Percentiles rank a stretch among this genome's conserved stretches.
phyloP scores from a whole-genome alignment of 37 sponge, comb jelly and placozoan species.

The Halichondria panicea region DNA sequence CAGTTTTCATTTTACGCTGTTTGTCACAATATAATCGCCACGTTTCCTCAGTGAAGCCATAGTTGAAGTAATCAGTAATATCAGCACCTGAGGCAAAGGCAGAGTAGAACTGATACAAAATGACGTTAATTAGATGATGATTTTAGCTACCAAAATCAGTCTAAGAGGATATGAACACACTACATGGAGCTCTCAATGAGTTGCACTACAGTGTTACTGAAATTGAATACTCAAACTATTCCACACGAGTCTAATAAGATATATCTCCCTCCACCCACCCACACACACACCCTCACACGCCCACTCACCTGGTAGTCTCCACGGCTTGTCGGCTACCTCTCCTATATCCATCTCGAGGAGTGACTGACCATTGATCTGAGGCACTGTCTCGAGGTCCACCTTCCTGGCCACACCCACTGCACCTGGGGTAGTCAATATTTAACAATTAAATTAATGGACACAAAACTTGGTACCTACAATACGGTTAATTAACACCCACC shows the following conservation, averaged over 20 bases:
- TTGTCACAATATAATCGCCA: conserved; percentile 97
- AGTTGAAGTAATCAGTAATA: conserved; percentile 98
- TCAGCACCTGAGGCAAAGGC: conserved; percentile 80
- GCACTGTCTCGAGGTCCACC: conserved; percentile 88
- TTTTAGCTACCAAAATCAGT: background rate
- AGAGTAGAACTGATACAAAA: background rate
- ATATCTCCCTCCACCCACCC: no score
- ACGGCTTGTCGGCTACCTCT: conserved; percentile 85
- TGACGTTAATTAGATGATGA: background rate
- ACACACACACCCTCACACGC: background rate
- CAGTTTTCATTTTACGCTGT: conserved; percentile 74
- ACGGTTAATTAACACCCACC: background rate
- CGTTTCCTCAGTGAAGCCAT: conserved; percentile 97
- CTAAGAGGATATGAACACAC: no score
- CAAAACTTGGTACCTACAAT: background rate
- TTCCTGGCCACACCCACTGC: conserved; percentile 46
- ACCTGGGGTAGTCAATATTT: background rate
- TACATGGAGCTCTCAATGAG: no score
- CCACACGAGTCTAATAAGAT: no score
- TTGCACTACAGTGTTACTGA: no score
- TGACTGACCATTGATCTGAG: conserved; percentile 84
- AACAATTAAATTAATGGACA: background rate
- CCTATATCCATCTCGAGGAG: conserved; percentile 88
- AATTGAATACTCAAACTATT: no score
- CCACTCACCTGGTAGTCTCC: conserved; percentile 85